These are phyloP conservation scores for Lycocerus yunnanus DNA, from an alignment of 2,888 invertebrate genomes.

Conservation along the genomic window DNA sequence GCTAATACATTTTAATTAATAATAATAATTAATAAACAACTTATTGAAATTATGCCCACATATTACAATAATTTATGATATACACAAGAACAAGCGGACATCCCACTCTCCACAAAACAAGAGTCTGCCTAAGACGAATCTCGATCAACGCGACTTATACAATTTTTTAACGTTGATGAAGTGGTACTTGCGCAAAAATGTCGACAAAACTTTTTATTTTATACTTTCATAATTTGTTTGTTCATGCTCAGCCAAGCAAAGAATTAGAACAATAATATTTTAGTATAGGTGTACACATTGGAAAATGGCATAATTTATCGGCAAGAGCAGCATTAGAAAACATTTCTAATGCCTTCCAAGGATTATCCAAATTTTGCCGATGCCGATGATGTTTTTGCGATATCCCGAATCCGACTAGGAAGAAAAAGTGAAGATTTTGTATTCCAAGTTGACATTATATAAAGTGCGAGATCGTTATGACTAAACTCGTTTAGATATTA, in stretches of 20 bases:
- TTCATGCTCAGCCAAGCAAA: not conserved
- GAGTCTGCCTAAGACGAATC: not conserved
- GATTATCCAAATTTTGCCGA: too few relatives aligned
- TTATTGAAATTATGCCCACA: not conserved
- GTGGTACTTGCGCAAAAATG: not conserved
- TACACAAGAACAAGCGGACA: not conserved
- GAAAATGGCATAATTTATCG: not conserved
- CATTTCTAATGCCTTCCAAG: too few relatives aligned
- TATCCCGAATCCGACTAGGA: too few relatives aligned
- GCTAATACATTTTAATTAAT: not conserved
- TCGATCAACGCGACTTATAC: not conserved
- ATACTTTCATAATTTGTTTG: slow-evolving; percentile 5
- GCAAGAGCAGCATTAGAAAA: not conserved
- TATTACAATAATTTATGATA: not conserved
- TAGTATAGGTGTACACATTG: not conserved
- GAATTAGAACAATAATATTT: not conserved
- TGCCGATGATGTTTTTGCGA: too few relatives aligned
- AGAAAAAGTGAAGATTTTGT: not conserved
- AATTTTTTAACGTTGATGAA: not conserved
- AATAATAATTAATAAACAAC: not conserved
- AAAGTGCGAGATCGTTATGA: not conserved
- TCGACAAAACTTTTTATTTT: slow-evolving; percentile 1
- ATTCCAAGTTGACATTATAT: not conserved
- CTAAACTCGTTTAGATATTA: slow-evolving; percentile 2
- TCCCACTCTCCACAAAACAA: not conserved